Evolutionary conservation across 1,140 invertebrate genomes (phyloP).

Genomic region (Lasioglossum albipes): DNA sequence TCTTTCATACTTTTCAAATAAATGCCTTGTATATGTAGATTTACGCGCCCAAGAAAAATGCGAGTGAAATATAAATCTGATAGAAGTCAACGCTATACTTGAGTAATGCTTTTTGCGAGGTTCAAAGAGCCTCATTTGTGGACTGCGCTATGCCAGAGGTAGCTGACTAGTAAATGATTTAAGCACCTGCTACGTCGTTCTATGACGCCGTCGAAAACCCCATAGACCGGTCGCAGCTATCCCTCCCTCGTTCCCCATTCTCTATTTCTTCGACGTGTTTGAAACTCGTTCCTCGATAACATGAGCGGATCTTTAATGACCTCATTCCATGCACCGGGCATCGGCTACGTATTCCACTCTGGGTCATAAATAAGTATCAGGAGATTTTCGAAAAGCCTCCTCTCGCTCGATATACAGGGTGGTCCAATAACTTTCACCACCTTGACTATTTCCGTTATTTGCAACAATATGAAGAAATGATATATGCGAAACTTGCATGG

Average conservation of each 20-base stretch:
- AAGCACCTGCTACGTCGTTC: conserved; percentile 46
- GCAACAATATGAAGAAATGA: no score
- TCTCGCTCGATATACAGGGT: no score
- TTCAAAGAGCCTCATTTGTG: neutral
- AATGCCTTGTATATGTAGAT: no score
- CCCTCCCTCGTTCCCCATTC: conserved; percentile 33
- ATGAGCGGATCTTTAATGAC: conserved; percentile 59
- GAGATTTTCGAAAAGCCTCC: neutral
- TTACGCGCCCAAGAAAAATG: no score
- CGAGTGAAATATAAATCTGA: no score
- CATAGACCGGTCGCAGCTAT: conserved; percentile 43
- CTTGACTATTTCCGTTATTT: no score
- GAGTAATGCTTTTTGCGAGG: no score
- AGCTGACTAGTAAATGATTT: conserved; percentile 1
- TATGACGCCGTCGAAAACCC: conserved; percentile 39
- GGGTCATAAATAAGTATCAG: conserved; percentile 7
- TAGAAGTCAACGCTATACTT: no score
- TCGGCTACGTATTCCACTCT: conserved; percentile 4
- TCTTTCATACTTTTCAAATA: no score
- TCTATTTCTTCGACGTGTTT: conserved; percentile 51
- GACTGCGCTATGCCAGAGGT: neutral
- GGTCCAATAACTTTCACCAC: no score
- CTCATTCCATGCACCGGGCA: conserved; percentile 52
- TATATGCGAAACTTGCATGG: no score
- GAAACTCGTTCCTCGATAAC: conserved; percentile 61